Evolutionary conservation across 2,113 vertebrate species (phyloP), one percentile per base, ranked within the genome.

Genomic region (Elgaria multicarinata): DNA sequence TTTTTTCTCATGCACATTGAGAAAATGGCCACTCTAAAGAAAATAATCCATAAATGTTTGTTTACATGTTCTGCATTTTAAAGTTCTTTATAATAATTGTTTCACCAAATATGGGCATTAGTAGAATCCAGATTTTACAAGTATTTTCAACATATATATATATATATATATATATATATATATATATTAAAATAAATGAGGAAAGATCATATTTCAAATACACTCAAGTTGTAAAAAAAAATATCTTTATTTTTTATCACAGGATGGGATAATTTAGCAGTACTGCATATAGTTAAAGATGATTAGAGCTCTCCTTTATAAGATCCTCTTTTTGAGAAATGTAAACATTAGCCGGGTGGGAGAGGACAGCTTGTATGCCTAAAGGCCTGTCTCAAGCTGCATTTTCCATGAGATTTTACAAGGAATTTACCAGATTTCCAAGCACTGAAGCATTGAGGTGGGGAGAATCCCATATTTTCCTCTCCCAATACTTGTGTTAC

Each of bases 1-100:
- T 90, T 95, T 96, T 95, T 93, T 94, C 86, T 92, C 81, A 87
- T 53, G 86, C 92, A 92, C 92, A 94, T 92, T 92, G 92, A 95
- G 95, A 96, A 94, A 95, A 94, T 93, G 92, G 93, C 83, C 92
- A 93, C 92, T 86, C 92, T 82, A 91, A 86, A 93, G 86, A 62
- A 91, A 90, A 90, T 71, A 80, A 67, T 75, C 39, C 88, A 93
- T 93, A 89, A 89, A 89, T 89, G 90, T 94, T 95, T 95, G 92
- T 96, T 95, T 93, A 92, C 91, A 93, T 90, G 87, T 93, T 87
- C 67, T 82, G 80, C 86, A 92, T 92, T 95, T 36, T 93, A 81
- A 95, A 86, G 58, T 84, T 71, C 50, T 93, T 92, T 83, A 80
- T 87, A 76, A 92, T 92, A 88, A 85, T 82, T 90, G 91, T n/a